Evolutionary conservation across 2,888 invertebrate species (phyloP).

Genomic region (Linyphia triangularis): DNA sequence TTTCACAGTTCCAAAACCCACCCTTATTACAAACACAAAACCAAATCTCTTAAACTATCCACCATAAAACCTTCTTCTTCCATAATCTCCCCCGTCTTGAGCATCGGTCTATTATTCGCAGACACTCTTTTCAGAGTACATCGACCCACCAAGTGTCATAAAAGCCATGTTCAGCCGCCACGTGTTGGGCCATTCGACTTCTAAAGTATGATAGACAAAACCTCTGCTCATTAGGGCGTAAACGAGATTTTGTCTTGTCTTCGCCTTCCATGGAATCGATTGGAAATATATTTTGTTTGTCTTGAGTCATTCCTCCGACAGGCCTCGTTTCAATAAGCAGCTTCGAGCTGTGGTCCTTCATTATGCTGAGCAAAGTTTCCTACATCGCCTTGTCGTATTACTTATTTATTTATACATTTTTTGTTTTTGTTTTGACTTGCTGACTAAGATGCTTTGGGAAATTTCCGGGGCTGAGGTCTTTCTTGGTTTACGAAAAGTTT

Average conservation of each 20-base stretch:
- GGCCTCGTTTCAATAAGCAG: conserved; percentile 40
- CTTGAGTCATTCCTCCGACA: conserved; percentile 5
- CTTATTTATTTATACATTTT: conserved; percentile 54
- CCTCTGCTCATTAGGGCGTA: conserved; percentile 40
- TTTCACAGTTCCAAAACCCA: background rate
- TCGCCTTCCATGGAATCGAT: conserved; percentile 29
- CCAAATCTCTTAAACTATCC: background rate
- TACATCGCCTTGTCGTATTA: conserved; percentile 21
- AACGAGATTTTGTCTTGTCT: conserved; percentile 28
- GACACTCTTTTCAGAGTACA: background rate
- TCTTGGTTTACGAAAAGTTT: background rate
- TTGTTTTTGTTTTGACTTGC: conserved; percentile 27
- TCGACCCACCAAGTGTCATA: background rate
- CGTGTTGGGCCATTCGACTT: conserved; percentile 3
- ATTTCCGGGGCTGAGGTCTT: background rate
- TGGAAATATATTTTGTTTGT: conserved; percentile 35
- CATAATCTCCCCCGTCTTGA: background rate
- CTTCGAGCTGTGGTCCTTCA: conserved; percentile 35
- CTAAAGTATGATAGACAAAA: conserved; percentile 46
- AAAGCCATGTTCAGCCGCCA: background rate
- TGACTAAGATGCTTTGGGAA: conserved; percentile 29
- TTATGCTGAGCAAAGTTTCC: conserved; percentile 20
- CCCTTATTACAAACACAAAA: background rate
- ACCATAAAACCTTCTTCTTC: background rate
- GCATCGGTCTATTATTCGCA: background rate